Base-by-base conservation (phyloP, 2,797 vertebrate species). In the Loriculus beryllinus region DNA sequence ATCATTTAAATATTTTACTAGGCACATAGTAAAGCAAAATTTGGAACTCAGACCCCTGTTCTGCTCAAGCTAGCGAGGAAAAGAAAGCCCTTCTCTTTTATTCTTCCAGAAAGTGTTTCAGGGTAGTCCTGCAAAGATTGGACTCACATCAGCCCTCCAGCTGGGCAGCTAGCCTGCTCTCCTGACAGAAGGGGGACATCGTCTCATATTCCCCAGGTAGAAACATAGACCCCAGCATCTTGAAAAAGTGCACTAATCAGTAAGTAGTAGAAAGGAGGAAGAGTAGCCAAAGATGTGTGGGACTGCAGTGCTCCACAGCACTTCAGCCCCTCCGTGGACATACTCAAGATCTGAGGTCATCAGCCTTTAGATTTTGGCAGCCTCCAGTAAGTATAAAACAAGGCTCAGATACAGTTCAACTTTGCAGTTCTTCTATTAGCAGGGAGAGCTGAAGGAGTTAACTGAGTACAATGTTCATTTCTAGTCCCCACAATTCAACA, bases 1-100 rank as follows among this genome's bases (percentile, higher is more conserved):
- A 91, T 96, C 20, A 91, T 90, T 94, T 90, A 93, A 94, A 90
- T 93, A 90, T 92, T 95, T 94, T 90, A 94, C 82, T 91, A 63
- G 80, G 48, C 90, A 88, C 8, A 10, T 82, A 93, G 76, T 70
- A 94, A 92, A 94, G 79, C 2, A 1, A 79, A 21, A 35, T 76
- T 92, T 95, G 88, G 86, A 82, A 35, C 79, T 71, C 10, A 19
- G 72, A 64, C 14, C 29, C 43, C 25, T 74, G 56, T 12, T 86
- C 82, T 7, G 12, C 68, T 95, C 64, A 82, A 92, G 37, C 10
- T 1, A 19, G 47, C 1, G 4, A 86, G 77, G 9, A 45, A 69
- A 92, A 80, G 48, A 74, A 87, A 91, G 42, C 54, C 52, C 5
- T 78, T 69, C 72, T 72, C 14, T 72, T 93, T 88, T 45, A 72